phyloP scores from a whole-genome alignment of 2,888 invertebrate genomes.

The Embidobia sp. region DNA sequence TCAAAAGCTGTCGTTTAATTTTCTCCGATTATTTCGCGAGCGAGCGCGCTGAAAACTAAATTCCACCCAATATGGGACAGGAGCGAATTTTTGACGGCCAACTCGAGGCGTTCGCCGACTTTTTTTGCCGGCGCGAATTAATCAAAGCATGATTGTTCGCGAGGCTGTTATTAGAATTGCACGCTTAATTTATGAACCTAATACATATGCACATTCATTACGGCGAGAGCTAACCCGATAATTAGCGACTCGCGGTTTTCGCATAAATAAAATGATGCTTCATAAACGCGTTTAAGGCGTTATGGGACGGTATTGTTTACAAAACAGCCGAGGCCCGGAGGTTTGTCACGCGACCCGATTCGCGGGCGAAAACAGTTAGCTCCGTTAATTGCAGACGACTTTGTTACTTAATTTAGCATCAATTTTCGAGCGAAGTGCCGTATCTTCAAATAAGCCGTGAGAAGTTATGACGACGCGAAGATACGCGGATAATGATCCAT shows the following conservation, averaged over 20 bases:
- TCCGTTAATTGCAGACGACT: slow-evolving; percentile 8
- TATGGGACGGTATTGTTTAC: slow-evolving; percentile 39
- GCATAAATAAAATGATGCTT: slow-evolving; percentile 34
- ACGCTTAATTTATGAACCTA: slow-evolving; percentile 46
- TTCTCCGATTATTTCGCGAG: too few species aligned
- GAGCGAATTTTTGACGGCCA: too few species aligned
- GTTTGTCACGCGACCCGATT: slow-evolving; percentile 20
- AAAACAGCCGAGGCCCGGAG: slow-evolving; percentile 5
- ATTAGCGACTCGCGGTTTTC: slow-evolving; percentile 19
- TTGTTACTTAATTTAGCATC: slow-evolving; percentile 33
- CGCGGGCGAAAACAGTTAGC: slow-evolving; percentile 7
- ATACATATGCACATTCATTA: slow-evolving; percentile 41
- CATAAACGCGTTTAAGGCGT: slow-evolving; percentile 28
- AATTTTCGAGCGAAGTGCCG: slow-evolving; percentile 36
- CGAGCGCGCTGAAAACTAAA: too few species aligned
- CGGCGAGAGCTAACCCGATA: slow-evolving; percentile 33
- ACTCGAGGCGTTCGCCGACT: too few species aligned
- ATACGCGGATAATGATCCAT: slow-evolving; percentile 50
- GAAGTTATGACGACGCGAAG: slow-evolving; percentile 34
- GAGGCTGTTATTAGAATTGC: slow-evolving; percentile 33
- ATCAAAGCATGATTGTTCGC: slow-evolving; percentile 33
- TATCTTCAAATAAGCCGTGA: slow-evolving; percentile 48
- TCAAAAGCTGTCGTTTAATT: too few species aligned
- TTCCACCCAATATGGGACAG: too few species aligned
- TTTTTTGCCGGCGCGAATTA: slow-evolving; percentile 28